Evolutionary conservation across 2,797 vertebrate species (phyloP).

Genomic region (Kryptopterus vitreolus): DNA sequence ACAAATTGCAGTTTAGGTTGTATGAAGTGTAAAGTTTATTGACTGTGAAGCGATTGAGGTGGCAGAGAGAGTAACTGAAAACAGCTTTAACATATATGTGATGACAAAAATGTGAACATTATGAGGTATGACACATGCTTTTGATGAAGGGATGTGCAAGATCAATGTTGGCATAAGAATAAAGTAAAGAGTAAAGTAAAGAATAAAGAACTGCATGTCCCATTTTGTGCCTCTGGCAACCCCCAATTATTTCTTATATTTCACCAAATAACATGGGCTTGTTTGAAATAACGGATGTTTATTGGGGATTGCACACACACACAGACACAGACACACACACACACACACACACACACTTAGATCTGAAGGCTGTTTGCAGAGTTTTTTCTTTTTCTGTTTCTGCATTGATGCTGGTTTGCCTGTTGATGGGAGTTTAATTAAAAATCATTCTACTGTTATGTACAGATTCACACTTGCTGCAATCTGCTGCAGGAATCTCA

Average conservation of each 20-base stretch:
- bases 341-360: not conserved
- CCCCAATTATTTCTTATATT: not conserved
- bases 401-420: constrained; percentile 21
- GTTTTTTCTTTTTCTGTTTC: constrained; percentile 2
- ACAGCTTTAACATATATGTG: not conserved
- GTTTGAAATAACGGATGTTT: not conserved
- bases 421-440: constrained; percentile 18
- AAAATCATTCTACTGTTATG: constrained; percentile 23
- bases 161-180: too few relatives aligned
- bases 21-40: too few relatives aligned
- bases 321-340: not conserved
- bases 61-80: not conserved
- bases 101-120: not conserved
- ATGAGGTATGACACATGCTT: not conserved
- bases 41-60: not conserved
- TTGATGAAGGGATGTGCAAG: too few relatives aligned
- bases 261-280: not conserved
- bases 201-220: too few relatives aligned
- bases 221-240: too few relatives aligned
- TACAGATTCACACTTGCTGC: constrained; percentile 37
- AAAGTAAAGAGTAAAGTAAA: too few relatives aligned
- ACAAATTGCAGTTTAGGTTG: not conserved
- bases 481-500: constrained; percentile 30
- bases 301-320: not conserved
- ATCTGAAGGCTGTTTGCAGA: not conserved